Percentiles rank a stretch among this genome's conserved stretches.
These are phyloP conservation scores for Arrhamphus sclerolepis DNA, from an alignment of 2,797 vertebrate species.

Conservation along the genomic window DNA sequence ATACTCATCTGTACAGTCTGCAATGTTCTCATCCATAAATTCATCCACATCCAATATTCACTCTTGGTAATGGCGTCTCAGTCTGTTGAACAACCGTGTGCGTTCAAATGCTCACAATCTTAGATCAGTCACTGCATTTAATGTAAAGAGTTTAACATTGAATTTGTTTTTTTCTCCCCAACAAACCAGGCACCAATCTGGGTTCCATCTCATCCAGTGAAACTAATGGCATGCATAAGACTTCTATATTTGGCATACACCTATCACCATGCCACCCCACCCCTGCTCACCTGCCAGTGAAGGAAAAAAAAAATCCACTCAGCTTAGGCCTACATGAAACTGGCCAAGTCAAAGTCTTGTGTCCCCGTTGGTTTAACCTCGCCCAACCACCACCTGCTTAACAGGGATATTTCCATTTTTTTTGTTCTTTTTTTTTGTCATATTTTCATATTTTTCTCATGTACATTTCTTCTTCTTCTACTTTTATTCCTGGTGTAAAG, in stretches of 20 bases:
- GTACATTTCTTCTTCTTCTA: slow-evolving; percentile 23
- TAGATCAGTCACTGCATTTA: slow-evolving; percentile 45
- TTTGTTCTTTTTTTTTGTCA: background rate
- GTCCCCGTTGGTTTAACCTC: slow-evolving; percentile 30
- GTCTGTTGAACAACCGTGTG: slow-evolving; percentile 22
- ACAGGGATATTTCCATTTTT: slow-evolving; percentile 11
- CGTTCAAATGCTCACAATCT: slow-evolving; percentile 39
- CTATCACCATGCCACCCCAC: slow-evolving; percentile 5
- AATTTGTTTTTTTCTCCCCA: background rate
- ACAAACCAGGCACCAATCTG: background rate
- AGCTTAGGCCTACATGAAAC: slow-evolving; percentile 31
- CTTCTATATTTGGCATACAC: slow-evolving; percentile 51
- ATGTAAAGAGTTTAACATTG: slow-evolving; percentile 27
- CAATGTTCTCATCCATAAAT: slow-evolving; percentile 24
- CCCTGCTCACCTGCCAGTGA: slow-evolving; percentile 33
- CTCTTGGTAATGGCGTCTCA: slow-evolving; percentile 22
- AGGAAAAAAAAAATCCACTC: slow-evolving; percentile 59
- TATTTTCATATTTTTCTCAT: slow-evolving; percentile 8
- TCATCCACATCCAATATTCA: slow-evolving; percentile 15
- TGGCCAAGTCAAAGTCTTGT: slow-evolving; percentile 41
- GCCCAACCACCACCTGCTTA: slow-evolving; percentile 24
- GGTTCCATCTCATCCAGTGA: slow-evolving; percentile 50
- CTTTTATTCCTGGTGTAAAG: slow-evolving; percentile 37
- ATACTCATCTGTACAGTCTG: slow-evolving; percentile 26
- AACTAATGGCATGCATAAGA: slow-evolving; percentile 71